Evolutionary conservation across 2,888 invertebrate genomes (phyloP).

Genomic region (Labia minor): DNA sequence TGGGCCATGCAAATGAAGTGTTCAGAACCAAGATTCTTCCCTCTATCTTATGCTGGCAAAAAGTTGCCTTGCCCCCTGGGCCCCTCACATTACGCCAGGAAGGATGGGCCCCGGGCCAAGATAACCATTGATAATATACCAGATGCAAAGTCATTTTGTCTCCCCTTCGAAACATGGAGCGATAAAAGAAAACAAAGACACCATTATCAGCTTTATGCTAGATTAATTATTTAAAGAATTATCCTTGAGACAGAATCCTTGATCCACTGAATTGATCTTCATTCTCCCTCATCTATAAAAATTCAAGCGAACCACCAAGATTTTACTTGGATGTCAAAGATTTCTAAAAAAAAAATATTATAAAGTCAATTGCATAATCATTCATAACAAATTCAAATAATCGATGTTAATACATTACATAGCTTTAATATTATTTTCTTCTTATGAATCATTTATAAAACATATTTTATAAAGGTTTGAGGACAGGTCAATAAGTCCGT

Average conservation of each 20-base stretch:
- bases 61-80: neutral
- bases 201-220: slow-evolving; percentile 27
- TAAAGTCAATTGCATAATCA: no score
- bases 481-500: no score
- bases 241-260: slow-evolving; percentile 17
- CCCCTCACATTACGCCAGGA: slow-evolving; percentile 1
- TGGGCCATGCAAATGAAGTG: slow-evolving; percentile 24
- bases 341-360: no score
- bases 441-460: no score
- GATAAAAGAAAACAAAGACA: slow-evolving; percentile 26
- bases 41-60: neutral
- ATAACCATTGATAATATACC: slow-evolving; percentile 17
- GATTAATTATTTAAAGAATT: slow-evolving; percentile 27
- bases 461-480: no score
- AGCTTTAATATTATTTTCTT: no score
- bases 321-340: no score
- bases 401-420: no score
- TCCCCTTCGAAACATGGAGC: neutral
- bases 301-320: no score
- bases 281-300: neutral
- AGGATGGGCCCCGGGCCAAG: slow-evolving; percentile 14
- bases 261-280: neutral
- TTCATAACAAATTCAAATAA: no score
- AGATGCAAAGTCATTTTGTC: slow-evolving; percentile 14
- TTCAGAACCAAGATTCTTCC: slow-evolving; percentile 14